phyloP scores from a whole-genome alignment of 2,113 vertebrate species.

The Phylloscopus trochilus region DNA sequence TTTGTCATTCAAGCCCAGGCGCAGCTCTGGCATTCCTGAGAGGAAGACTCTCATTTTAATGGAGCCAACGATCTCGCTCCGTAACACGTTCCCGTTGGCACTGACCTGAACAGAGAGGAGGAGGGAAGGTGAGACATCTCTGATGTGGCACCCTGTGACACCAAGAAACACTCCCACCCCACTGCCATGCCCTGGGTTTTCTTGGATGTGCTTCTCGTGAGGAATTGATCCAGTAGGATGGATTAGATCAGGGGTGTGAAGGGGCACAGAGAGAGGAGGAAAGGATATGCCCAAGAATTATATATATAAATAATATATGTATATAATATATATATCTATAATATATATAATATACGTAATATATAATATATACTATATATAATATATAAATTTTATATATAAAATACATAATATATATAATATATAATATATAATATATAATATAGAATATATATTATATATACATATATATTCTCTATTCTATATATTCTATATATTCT shows the following conservation, averaged over 20 bases:
- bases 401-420: too few relatives aligned
- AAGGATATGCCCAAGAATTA: background rate
- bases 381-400: too few relatives aligned
- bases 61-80: constrained; percentile 97
- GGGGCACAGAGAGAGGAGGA: background rate
- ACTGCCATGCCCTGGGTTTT: accelerated
- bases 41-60: constrained; percentile 99
- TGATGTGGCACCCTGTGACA: accelerated
- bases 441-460: too few relatives aligned
- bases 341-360: too few relatives aligned
- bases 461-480: too few relatives aligned
- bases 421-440: too few relatives aligned
- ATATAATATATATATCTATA: too few relatives aligned
- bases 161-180: background rate
- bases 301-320: too few relatives aligned
- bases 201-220: background rate
- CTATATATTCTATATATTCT: too few relatives aligned
- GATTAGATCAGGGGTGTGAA: background rate
- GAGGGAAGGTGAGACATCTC: too few relatives aligned
- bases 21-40: constrained; percentile 95
- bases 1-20: constrained; percentile 95
- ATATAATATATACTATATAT: too few relatives aligned
- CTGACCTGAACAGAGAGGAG: constrained; percentile 83
- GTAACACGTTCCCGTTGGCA: constrained; percentile 92
- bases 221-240: background rate